Conservation (phyloP, 1,140 invertebrate species). For the Archegozetes longisetosus region DNA sequence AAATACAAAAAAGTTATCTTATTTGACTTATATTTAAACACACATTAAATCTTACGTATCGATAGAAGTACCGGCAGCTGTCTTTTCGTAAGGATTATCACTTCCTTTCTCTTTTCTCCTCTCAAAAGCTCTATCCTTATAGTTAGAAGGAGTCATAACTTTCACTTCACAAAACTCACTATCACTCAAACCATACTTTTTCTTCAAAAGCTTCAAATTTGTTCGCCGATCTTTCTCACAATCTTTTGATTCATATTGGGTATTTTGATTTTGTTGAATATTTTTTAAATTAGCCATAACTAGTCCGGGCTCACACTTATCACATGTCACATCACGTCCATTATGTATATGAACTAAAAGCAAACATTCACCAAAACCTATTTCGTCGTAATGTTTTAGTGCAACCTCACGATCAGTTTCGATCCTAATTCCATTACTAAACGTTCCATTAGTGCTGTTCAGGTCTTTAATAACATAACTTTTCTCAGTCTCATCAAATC, state of each 20-base stretch:
- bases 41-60: slow-evolving; percentile 44
- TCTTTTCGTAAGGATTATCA: slow-evolving; percentile 57
- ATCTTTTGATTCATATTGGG: not conserved
- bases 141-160: slow-evolving; percentile 21
- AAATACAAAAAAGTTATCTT: not conserved
- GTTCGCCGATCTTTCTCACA: slow-evolving; percentile 21
- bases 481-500: slow-evolving; percentile 26
- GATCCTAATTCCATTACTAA: slow-evolving; percentile 55
- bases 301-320: slow-evolving; percentile 56
- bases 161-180: slow-evolving; percentile 31
- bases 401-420: slow-evolving; percentile 43
- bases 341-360: slow-evolving; percentile 70
- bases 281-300: not conserved
- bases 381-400: slow-evolving; percentile 53
- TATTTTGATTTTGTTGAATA: not conserved
- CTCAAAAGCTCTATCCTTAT: slow-evolving; percentile 61
- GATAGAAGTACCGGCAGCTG: slow-evolving; percentile 56
- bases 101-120: slow-evolving; percentile 59
- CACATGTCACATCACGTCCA: slow-evolving; percentile 58
- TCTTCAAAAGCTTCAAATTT: slow-evolving; percentile 55
- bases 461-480: slow-evolving; percentile 56
- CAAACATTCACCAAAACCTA: slow-evolving; percentile 45
- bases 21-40: too few relatives aligned
- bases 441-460: slow-evolving; percentile 72
- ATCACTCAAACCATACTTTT: slow-evolving; percentile 52